Evolutionary conservation across 2,888 invertebrate genomes (phyloP).

Genomic region (Muschampia plurimacula): DNA sequence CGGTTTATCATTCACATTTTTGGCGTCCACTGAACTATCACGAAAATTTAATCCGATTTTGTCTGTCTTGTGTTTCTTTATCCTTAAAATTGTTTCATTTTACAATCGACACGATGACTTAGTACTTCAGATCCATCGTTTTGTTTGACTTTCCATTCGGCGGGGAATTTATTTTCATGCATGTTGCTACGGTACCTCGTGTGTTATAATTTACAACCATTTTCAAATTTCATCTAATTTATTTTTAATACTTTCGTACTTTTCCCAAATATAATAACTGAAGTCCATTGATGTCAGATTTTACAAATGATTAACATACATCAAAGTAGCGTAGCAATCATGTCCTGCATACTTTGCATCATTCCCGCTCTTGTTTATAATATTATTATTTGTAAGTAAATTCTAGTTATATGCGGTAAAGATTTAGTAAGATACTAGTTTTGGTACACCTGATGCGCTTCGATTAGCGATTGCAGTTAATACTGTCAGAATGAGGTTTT

Average conservation of each 20-base stretch:
- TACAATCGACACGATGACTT: background rate
- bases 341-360: slow-evolving; percentile 62
- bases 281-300: background rate
- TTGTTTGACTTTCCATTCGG: slow-evolving; percentile 31
- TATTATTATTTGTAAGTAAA: slow-evolving; percentile 49
- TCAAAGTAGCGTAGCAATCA: slow-evolving; percentile 57
- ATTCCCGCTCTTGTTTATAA: slow-evolving; percentile 73
- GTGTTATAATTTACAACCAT: background rate
- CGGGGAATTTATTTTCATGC: slow-evolving; percentile 22
- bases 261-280: background rate
- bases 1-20: background rate
- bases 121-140: slow-evolving; percentile 10
- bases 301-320: background rate
- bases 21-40: background rate
- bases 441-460: background rate
- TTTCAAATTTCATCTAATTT: background rate
- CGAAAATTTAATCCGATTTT: background rate
- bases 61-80: background rate
- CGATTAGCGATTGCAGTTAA: background rate
- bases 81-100: background rate
- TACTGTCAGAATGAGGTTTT: background rate
- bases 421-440: background rate
- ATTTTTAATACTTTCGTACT: background rate
- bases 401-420: slow-evolving; percentile 17
- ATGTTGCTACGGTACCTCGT: slow-evolving; percentile 19